These are phyloP conservation scores for Aethes cnicana DNA, from an alignment of 2,888 invertebrate genomes.

Conservation along the genomic window DNA sequence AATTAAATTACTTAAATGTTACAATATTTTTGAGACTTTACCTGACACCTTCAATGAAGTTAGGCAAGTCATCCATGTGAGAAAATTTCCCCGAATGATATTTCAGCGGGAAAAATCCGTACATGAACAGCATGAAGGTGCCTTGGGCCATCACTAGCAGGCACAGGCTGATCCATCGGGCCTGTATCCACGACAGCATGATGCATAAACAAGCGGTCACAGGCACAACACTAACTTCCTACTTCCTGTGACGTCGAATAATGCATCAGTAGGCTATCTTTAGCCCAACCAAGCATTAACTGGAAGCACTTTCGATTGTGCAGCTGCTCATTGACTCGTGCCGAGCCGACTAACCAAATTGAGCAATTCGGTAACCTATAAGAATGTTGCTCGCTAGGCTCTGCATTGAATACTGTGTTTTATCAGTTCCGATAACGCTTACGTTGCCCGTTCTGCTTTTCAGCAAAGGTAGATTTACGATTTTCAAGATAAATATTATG, in stretches of 20 bases:
- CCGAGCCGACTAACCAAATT: constrained; percentile 17
- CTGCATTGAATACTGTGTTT: not conserved
- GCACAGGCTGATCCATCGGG: constrained; percentile 71
- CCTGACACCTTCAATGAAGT: constrained; percentile 78
- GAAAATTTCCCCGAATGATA: constrained; percentile 76
- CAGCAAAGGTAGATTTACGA: not conserved
- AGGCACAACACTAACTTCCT: constrained; percentile 20
- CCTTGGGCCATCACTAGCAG: constrained; percentile 62
- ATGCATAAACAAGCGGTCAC: constrained; percentile 22
- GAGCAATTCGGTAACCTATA: constrained; percentile 22
- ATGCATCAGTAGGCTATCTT: constrained; percentile 17
- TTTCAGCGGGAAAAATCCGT: constrained; percentile 84
- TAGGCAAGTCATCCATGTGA: constrained; percentile 78
- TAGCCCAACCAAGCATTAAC: constrained; percentile 21
- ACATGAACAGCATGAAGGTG: constrained; percentile 76
- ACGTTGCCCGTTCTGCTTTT: not conserved
- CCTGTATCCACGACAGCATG: constrained; percentile 68
- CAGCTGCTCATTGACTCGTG: constrained; percentile 24
- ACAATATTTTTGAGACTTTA: constrained; percentile 45
- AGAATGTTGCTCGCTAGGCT: not conserved
- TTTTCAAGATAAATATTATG: constrained; percentile 16
- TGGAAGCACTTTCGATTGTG: constrained; percentile 21
- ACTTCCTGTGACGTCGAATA: constrained; percentile 13
- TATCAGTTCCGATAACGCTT: constrained; percentile 8
- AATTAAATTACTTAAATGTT: no score